These are phyloP conservation scores for Diadromus collaris DNA, from an alignment of 2,888 invertebrate species.

Conservation along the genomic window DNA sequence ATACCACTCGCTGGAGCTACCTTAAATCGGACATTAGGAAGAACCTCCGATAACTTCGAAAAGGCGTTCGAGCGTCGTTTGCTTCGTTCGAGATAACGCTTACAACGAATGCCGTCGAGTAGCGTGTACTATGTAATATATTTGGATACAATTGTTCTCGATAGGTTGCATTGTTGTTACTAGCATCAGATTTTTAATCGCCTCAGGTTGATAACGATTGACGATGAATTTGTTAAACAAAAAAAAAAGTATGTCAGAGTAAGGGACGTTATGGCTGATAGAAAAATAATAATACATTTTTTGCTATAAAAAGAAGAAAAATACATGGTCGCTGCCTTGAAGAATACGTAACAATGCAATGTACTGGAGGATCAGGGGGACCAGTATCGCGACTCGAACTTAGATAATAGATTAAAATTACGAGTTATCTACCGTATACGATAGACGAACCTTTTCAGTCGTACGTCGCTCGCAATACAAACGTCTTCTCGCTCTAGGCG, in stretches of 20 bases:
- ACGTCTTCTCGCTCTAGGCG: background rate
- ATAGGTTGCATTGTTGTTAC: slow-evolving; percentile 53
- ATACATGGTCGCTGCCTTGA: slow-evolving; percentile 38
- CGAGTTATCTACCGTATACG: slow-evolving; percentile 9
- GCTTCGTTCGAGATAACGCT: background rate
- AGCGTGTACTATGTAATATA: slow-evolving; percentile 28
- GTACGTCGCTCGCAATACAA: slow-evolving; percentile 3
- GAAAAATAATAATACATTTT: slow-evolving; percentile 10
- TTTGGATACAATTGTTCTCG: slow-evolving; percentile 45
- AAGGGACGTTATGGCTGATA: background rate
- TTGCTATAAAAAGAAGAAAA: background rate
- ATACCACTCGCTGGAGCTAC: too few species aligned
- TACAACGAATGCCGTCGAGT: slow-evolving; percentile 4
- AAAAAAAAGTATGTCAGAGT: background rate
- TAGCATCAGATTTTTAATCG: slow-evolving; percentile 49
- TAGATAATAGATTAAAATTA: slow-evolving; percentile 33
- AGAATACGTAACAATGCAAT: slow-evolving; percentile 24
- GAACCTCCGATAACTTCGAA: background rate
- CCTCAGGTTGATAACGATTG: slow-evolving; percentile 37
- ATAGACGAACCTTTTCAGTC: slow-evolving; percentile 28
- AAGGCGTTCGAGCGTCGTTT: slow-evolving; percentile 6
- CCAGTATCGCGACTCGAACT: slow-evolving; percentile 56
- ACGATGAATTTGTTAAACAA: background rate
- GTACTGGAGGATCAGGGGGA: slow-evolving; percentile 54
- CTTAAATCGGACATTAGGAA: background rate